These are phyloP conservation scores for Gallinago undulata DNA, from an alignment of 2,113 vertebrate genomes.

Conservation along the genomic window DNA sequence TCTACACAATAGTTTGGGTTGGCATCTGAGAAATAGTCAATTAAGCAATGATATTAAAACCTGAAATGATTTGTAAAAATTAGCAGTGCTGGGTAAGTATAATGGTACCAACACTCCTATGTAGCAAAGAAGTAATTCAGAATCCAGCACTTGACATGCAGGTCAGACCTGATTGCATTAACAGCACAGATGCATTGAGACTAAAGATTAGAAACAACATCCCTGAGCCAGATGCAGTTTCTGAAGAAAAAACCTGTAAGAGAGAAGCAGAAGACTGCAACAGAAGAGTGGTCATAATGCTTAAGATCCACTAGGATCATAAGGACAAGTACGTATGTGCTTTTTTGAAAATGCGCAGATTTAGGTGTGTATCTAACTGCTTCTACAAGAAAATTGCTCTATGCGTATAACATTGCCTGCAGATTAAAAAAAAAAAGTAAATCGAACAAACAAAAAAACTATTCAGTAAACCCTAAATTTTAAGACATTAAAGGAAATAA, in stretches of 20 bases:
- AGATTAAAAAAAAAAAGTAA: not conserved
- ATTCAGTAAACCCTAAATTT: not conserved
- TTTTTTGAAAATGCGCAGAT: not conserved
- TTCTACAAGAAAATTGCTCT: not conserved
- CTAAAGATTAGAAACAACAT: not conserved
- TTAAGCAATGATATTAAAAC: not conserved
- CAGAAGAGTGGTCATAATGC: not conserved
- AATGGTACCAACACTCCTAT: not conserved
- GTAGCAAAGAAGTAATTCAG: not conserved
- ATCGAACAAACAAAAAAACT: not conserved
- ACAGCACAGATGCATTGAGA: not conserved
- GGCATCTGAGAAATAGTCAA: not conserved
- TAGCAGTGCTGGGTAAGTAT: not conserved
- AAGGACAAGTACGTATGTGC: not conserved
- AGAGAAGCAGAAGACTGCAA: not conserved
- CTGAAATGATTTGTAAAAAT: not conserved
- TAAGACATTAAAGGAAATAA: not conserved
- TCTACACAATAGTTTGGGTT: not conserved
- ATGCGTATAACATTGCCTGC: not conserved
- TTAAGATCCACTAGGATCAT: not conserved
- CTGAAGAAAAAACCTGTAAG: not conserved
- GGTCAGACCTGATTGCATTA: not conserved
- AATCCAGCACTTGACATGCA: not conserved
- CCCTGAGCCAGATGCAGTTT: not conserved
- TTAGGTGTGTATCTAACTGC: not conserved